Evolutionary conservation across 2,888 invertebrate genomes (phyloP).

Genomic region (Coleophora flavipennella): DNA sequence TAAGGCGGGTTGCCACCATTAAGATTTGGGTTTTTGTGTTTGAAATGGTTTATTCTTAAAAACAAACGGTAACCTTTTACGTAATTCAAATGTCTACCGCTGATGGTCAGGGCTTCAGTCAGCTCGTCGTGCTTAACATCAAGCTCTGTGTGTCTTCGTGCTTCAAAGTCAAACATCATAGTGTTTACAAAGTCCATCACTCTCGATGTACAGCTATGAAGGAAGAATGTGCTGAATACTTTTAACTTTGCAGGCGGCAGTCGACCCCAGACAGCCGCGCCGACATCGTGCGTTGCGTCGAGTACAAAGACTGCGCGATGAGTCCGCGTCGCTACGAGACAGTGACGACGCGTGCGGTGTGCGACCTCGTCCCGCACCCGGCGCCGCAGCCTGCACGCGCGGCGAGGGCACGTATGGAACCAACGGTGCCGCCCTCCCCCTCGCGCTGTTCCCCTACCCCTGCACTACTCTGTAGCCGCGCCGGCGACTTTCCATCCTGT

Average conservation of each 20-base stretch:
- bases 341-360: slow-evolving; percentile 38
- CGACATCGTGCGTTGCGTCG: slow-evolving; percentile 64
- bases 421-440: slow-evolving; percentile 49
- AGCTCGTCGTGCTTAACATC: no score
- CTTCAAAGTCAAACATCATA: no score
- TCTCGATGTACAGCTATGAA: no score
- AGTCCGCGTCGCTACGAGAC: slow-evolving; percentile 36
- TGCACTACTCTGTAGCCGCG: slow-evolving; percentile 15
- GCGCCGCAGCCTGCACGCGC: slow-evolving; percentile 34
- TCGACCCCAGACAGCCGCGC: slow-evolving; percentile 55
- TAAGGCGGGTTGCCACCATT: no score
- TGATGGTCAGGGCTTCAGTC: no score
- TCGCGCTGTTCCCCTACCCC: slow-evolving; percentile 10
- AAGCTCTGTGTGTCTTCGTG: no score
- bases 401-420: slow-evolving; percentile 71
- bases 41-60: no score
- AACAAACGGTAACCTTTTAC: no score
- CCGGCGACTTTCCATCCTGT: slow-evolving; percentile 43
- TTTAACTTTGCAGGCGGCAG: slow-evolving; percentile 29
- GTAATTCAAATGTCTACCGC: no score
- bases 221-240: neutral
- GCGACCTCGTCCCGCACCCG: slow-evolving; percentile 53
- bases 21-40: no score
- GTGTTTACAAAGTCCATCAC: no score
- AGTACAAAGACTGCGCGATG: slow-evolving; percentile 43